phyloP scores from a whole-genome alignment of 2,113 vertebrate genomes.

The Forbesichthys papilliferus region DNA sequence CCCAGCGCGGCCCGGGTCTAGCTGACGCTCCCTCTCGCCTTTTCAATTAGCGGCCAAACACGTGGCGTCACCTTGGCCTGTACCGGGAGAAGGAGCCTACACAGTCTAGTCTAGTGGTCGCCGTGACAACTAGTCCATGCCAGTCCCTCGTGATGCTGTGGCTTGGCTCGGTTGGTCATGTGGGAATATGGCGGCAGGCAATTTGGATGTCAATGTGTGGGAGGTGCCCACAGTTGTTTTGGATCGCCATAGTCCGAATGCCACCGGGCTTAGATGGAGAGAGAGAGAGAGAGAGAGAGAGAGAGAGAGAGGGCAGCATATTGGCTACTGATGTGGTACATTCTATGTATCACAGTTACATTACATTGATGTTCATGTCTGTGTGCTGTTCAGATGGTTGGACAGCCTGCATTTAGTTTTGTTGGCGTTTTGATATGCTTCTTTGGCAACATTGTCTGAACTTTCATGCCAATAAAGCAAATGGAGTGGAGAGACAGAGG shows the following conservation, averaged over 20 bases:
- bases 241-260: slow-evolving; percentile 73
- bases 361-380: too few relatives aligned
- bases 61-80: slow-evolving; percentile 22
- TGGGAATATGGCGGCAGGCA: neutral
- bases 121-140: neutral
- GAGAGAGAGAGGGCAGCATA: slow-evolving; percentile 53
- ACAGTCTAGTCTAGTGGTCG: neutral
- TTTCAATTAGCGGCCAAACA: slow-evolving; percentile 49
- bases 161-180: neutral
- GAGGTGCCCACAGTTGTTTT: slow-evolving; percentile 76
- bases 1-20: slow-evolving; percentile 27
- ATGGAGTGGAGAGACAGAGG: neutral
- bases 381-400: too few relatives aligned
- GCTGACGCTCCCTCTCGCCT: slow-evolving; percentile 11
- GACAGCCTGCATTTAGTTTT: too few relatives aligned
- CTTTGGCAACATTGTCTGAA: too few relatives aligned
- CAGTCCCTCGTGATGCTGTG: neutral
- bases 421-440: too few relatives aligned
- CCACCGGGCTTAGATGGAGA: slow-evolving; percentile 66
- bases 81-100: neutral
- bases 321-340: too few relatives aligned
- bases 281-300: slow-evolving; percentile 51
- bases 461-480: too few relatives aligned
- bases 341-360: too few relatives aligned
- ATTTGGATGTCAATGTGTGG: slow-evolving; percentile 41